Evolutionary conservation across 2,113 vertebrate species (phyloP).

Genomic region (Dryoscopus gambensis): DNA sequence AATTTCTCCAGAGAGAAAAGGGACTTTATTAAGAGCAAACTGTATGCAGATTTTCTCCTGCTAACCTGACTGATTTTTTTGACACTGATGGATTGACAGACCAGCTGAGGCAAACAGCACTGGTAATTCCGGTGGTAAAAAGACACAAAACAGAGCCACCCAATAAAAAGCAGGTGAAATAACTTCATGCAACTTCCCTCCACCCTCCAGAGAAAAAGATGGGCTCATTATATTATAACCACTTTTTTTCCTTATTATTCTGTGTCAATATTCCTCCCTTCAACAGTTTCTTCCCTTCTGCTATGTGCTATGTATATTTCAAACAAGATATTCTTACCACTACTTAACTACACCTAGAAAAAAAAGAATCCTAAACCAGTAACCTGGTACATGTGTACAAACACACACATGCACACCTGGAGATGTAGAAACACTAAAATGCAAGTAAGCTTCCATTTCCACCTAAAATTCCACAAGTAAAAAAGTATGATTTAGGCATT

Average conservation of each 20-base stretch:
- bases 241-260: neutral
- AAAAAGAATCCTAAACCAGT: neutral
- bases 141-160: neutral
- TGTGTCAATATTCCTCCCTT: neutral
- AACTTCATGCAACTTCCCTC: neutral
- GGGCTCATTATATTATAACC: neutral
- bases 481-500: neutral
- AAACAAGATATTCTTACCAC: neutral
- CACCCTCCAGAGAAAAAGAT: neutral
- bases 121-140: neutral
- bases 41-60: neutral
- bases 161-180: neutral
- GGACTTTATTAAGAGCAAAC: neutral
- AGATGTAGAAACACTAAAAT: neutral
- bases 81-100: constrained; percentile 2
- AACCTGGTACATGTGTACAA: neutral
- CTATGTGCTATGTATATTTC: accelerated
- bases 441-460: neutral
- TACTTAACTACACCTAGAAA: neutral
- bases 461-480: neutral
- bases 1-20: constrained; percentile 4
- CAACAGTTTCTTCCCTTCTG: neutral
- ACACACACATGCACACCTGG: neutral
- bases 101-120: neutral
- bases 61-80: neutral